Conservation (phyloP, 2,113 vertebrate genomes). For the Salvelinus alpinus region DNA sequence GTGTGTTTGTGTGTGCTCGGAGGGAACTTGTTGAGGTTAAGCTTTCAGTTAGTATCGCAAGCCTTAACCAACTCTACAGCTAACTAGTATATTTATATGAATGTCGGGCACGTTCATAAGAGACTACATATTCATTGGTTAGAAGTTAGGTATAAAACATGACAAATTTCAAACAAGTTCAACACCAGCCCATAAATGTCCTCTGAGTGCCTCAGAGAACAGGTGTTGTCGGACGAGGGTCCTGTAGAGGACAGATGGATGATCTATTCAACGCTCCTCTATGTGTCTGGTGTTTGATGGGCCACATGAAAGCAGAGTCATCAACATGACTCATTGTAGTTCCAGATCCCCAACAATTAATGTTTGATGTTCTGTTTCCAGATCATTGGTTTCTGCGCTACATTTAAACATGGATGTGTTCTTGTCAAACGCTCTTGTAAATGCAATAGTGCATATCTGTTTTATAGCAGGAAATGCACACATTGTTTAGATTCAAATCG, state of each 20-base stretch:
- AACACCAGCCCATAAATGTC: too few species aligned
- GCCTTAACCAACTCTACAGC: too few species aligned
- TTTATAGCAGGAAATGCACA: neutral
- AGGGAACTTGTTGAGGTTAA: constrained; percentile 26
- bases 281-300: constrained; percentile 58
- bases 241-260: constrained; percentile 52
- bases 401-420: constrained; percentile 31
- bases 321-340: constrained; percentile 24
- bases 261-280: constrained; percentile 36
- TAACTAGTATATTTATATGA: too few species aligned
- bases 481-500: neutral
- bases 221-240: neutral
- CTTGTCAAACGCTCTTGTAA: neutral
- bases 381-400: constrained; percentile 36
- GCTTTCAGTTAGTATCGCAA: neutral
- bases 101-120: too few species aligned
- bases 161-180: too few species aligned
- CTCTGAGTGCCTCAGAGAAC: too few species aligned
- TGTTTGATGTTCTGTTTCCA: constrained; percentile 49
- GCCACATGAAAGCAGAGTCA: constrained; percentile 50
- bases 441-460: neutral
- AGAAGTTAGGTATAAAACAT: too few species aligned
- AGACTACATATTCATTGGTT: too few species aligned
- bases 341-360: constrained; percentile 21
- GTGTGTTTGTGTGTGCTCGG: neutral